Conservation (phyloP, 1,140 invertebrate species). For the Hesperophylax magnus region DNA sequence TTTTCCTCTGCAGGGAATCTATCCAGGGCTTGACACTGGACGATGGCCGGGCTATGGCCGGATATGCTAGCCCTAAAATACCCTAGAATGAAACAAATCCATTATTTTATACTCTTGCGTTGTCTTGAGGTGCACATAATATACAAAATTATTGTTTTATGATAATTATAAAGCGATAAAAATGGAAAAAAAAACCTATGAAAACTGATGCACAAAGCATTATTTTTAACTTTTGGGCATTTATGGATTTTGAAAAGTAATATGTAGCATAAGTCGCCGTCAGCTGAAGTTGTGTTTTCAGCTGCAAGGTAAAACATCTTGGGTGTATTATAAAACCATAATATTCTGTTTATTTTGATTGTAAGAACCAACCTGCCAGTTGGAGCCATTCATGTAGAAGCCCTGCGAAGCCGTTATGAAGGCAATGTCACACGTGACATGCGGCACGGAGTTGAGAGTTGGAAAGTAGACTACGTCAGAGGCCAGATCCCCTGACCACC, state of each 20-base stretch:
- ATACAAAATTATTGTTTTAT: too few relatives aligned
- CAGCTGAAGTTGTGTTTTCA: too few relatives aligned
- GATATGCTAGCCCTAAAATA: slow-evolving; percentile 55
- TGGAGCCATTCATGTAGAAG: slow-evolving; percentile 55
- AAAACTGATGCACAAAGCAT: not conserved
- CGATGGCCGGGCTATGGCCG: slow-evolving; percentile 50
- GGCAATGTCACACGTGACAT: slow-evolving; percentile 52
- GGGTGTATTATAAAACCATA: too few relatives aligned
- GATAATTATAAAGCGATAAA: too few relatives aligned
- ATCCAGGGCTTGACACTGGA: slow-evolving; percentile 54
- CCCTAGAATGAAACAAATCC: slow-evolving; percentile 40
- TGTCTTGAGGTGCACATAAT: too few relatives aligned
- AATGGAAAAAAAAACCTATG: too few relatives aligned
- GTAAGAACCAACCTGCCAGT: slow-evolving; percentile 53
- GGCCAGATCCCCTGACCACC: slow-evolving; percentile 52
- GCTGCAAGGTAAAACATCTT: too few relatives aligned
- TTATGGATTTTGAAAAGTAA: too few relatives aligned
- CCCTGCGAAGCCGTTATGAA: slow-evolving; percentile 48
- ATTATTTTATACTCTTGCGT: too few relatives aligned
- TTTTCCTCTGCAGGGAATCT: slow-evolving; percentile 55
- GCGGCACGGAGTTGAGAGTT: slow-evolving; percentile 53
- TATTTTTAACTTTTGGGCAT: too few relatives aligned
- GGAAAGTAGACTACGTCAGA: slow-evolving; percentile 54
- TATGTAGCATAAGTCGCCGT: too few relatives aligned
- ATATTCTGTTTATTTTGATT: too few relatives aligned